Conservation (phyloP, 2,797 vertebrate genomes). For the Danio choprae region DNA sequence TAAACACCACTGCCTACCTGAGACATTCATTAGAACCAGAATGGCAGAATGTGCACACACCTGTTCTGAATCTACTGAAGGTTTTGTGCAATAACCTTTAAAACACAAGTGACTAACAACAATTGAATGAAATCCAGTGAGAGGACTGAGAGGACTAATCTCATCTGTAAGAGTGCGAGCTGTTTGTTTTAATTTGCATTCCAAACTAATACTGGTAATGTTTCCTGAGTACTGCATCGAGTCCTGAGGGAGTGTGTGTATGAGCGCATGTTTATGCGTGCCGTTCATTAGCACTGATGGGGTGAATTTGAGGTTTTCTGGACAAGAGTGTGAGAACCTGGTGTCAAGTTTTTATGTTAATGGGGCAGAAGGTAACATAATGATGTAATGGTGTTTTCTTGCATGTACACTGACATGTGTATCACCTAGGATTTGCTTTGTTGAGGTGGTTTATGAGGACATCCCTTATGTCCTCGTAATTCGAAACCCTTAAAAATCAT, state of each 20-base stretch:
- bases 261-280: constrained; percentile 44
- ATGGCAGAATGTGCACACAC: not conserved
- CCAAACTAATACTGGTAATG: constrained; percentile 76
- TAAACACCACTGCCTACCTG: too few relatives aligned
- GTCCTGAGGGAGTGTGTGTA: constrained; percentile 57
- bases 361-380: not conserved
- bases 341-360: not conserved
- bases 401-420: too few relatives aligned
- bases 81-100: not conserved
- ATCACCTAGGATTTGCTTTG: too few relatives aligned
- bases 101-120: not conserved
- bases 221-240: constrained; percentile 71
- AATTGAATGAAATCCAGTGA: constrained; percentile 19
- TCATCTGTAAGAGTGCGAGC: constrained; percentile 66
- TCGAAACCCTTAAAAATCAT: too few relatives aligned
- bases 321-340: not conserved
- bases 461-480: too few relatives aligned
- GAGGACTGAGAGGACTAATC: constrained; percentile 62
- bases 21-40: constrained; percentile 3
- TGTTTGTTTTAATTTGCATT: constrained; percentile 80
- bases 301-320: constrained; percentile 11
- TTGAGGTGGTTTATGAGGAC: too few relatives aligned
- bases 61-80: constrained; percentile 8
- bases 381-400: too few relatives aligned
- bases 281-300: constrained; percentile 36